Base-by-base conservation (phyloP, 2,113 vertebrate species). In the Sylvilagus bachmani region DNA sequence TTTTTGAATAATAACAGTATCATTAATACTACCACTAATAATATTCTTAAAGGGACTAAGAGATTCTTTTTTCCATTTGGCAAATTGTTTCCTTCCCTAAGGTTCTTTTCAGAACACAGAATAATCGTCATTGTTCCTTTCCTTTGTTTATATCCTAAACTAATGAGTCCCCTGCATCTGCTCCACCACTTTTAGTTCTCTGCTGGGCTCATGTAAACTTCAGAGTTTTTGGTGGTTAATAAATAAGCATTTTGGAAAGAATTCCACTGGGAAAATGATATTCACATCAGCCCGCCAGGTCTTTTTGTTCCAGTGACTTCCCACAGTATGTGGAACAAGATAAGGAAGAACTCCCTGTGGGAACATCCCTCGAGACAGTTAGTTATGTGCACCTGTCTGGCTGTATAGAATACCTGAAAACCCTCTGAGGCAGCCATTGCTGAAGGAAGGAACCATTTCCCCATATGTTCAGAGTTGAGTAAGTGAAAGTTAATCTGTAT, bases 211-310 rank as follows among this genome's bases (percentile, higher is more conserved):
- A 77, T n/a, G n/a, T 79, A 53, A 89, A 33, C 75, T 74, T 86
- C 73, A 10, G 27, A 74, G 21, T 82, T 77, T 53, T 89, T 64
- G 8, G 69, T 67, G 51, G 77, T 92, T 85, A 96, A 95, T 85
- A 90, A 96, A 91, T 74, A 67, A 94, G 6, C 69, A 74, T 90
- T 96, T 96, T 70, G 87, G 64, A 64, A 89, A 87, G 93, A 95
- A 75, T 79, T 88, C 64, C 29, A 62, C 29, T 55, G 71, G 27
- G 70, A 85, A 80, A n/a, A 36, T 75, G 58, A 62, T 89, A 86
- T 89, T 95, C 73, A 87, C 27, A 90, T 96, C 38, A 89, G 79
- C 62, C 49, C 79, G 69, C 71, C 13, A 14, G 93, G 84, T 77
- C 49, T n/a, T 96, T 96, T 86, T 87, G 67, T 89, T 58, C 24